A percentile compares a stretch with the other conserved stretches of the same genome.
Conservation (phyloP, 2,113 vertebrate species). For the Pseudorectes ferrugineus region DNA sequence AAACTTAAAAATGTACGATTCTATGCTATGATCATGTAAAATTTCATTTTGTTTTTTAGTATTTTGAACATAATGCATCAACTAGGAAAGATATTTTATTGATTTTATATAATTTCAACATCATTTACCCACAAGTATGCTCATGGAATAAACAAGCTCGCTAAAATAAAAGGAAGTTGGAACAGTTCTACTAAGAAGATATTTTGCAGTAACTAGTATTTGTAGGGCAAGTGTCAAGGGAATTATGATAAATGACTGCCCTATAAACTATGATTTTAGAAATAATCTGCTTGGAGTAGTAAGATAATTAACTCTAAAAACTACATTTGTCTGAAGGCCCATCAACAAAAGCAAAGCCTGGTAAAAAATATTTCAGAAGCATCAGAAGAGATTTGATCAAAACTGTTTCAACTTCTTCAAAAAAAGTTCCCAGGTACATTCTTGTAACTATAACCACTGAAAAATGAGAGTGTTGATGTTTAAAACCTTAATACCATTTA, state of each 20-base stretch:
- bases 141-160: conserved; percentile 8
- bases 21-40: not conserved
- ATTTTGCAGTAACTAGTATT: not conserved
- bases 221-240: not conserved
- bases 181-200: not conserved
- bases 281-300: not conserved
- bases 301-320: not conserved
- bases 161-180: not conserved
- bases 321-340: not conserved
- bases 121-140: not conserved
- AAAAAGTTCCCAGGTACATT: not conserved
- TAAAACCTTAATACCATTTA: not conserved
- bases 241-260: not conserved
- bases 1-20: accelerated
- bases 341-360: not conserved
- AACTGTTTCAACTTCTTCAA: not conserved
- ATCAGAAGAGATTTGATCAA: not conserved
- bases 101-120: not conserved
- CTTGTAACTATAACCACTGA: not conserved
- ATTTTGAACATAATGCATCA: not conserved
- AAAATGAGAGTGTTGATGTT: not conserved
- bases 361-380: not conserved
- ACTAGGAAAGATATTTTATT: not conserved
- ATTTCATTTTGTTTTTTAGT: not conserved
- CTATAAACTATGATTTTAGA: not conserved